phyloP scores from a whole-genome alignment of 2,113 vertebrate species.

The Erpornis zantholeuca region DNA sequence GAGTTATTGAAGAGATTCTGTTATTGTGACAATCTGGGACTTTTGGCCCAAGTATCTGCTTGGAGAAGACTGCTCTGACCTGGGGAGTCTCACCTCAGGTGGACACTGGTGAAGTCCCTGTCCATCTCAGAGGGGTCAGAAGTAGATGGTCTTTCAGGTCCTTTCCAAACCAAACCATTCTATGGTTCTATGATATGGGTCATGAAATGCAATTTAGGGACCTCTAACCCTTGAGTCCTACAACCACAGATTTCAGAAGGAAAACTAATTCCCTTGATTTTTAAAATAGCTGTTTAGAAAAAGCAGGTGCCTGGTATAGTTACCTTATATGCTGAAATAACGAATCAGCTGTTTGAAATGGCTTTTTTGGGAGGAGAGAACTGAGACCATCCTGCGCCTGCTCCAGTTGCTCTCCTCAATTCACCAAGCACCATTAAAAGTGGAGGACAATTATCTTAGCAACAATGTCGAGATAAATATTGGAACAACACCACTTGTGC shows the following conservation, averaged over 20 bases:
- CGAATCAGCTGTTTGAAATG: neutral
- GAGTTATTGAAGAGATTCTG: neutral
- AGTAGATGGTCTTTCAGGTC: too few relatives aligned
- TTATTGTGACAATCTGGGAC: neutral
- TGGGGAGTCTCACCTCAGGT: neutral
- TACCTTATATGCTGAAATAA: neutral
- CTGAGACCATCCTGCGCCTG: rapidly evolving
- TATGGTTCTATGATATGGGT: rapidly evolving
- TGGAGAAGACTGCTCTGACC: neutral
- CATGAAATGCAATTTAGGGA: neutral
- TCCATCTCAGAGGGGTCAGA: neutral
- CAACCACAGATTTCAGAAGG: neutral
- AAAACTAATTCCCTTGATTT: neutral
- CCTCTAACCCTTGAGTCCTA: neutral
- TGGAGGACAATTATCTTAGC: neutral
- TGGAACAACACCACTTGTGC: rapidly evolving
- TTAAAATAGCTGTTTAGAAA: neutral
- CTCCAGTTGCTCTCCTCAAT: neutral
- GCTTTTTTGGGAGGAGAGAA: neutral
- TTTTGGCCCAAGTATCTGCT: neutral
- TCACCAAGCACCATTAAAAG: neutral
- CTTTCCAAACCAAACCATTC: neutral
- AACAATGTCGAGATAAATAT: rapidly evolving
- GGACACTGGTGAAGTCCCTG: rapidly evolving
- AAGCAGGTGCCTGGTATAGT: too few relatives aligned